Base-by-base conservation (phyloP, 1,140 invertebrate species). In the Scylla paramamosain region DNA sequence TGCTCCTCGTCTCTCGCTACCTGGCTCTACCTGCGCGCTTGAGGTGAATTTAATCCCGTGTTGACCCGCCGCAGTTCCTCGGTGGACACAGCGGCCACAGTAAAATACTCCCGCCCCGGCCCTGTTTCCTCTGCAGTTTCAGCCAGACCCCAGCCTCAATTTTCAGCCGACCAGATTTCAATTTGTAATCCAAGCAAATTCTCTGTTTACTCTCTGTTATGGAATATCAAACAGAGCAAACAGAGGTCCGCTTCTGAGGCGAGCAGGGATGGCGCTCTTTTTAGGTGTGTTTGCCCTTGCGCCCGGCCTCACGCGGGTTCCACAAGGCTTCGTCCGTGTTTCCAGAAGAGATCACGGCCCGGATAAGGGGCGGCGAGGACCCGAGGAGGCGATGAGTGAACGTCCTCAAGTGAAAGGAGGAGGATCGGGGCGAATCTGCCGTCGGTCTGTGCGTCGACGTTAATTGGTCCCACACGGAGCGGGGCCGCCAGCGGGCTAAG, bases 171-270 rank as follows among this genome's bases (percentile, higher is more conserved):
- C 67, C 95, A 94, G 95, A 95, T 95, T 95, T 95, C 95, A 95
- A 95, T 95, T 95, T 95, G 95, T 95, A 95, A 95, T 95, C 93
- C 92, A 95, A 95, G 95, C 95, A 95, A 93, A 93, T 92, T 93
- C 95, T 93, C 92, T 95, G 95, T 95, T 95, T 95, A 95, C 95
- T 59, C 95, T 95, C 86, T 95, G 95, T 95, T 95, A 95, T 95
- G 95, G 92, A 95, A 95, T 95, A 95, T 95, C 95, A 95, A 95
- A 95, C 95, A 95, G 93, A 94, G 95, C 95, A 95, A 95, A 95
- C 95, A 95, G 95, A 82, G 89, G 92, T 93, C 93, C 95, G 95
- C 92, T 86, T 95, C 93, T 93, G 93, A 95, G 95, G 95, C 95
- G 95, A 92, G 95, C 77, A 86, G 93, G 92, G 93, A 87, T 95